phyloP scores from a whole-genome alignment of 2,797 vertebrate genomes.

The Thaleichthys pacificus region DNA sequence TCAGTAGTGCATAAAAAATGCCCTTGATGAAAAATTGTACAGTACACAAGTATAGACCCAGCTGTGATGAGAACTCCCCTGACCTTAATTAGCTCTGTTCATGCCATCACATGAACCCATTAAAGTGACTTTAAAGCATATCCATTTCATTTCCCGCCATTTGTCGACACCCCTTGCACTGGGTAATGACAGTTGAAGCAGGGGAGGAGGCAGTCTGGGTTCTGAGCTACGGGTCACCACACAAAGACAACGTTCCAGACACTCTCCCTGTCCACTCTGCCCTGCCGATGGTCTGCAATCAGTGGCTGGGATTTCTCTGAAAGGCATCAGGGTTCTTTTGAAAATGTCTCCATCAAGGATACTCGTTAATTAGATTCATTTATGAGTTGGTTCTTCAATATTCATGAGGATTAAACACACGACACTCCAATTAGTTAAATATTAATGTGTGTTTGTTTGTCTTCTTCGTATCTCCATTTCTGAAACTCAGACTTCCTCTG shows the following conservation, averaged over 20 bases:
- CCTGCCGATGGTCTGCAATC: constrained; percentile 41
- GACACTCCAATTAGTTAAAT: constrained; percentile 36
- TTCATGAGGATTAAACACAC: constrained; percentile 54
- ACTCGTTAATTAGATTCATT: constrained; percentile 58
- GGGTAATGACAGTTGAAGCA: constrained; percentile 67
- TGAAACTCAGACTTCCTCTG: neutral
- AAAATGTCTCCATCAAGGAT: constrained; percentile 46
- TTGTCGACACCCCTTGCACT: constrained; percentile 60
- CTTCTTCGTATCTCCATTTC: constrained; percentile 4
- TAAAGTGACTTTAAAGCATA: constrained; percentile 73
- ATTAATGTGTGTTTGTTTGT: constrained; percentile 36
- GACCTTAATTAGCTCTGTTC: constrained; percentile 76
- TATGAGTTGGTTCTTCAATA: constrained; percentile 46
- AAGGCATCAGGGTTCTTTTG: constrained; percentile 39
- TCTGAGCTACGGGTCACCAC: neutral
- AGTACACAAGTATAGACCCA: constrained; percentile 56
- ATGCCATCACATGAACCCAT: constrained; percentile 72
- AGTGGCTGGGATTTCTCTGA: constrained; percentile 25
- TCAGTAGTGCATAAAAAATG: constrained; percentile 58
- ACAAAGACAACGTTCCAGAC: constrained; percentile 30
- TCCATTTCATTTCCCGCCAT: constrained; percentile 73
- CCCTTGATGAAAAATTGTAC: constrained; percentile 57
- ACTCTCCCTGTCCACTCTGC: constrained; percentile 14
- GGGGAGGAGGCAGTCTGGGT: constrained; percentile 28
- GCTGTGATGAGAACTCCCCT: constrained; percentile 64